Evolutionary conservation across 1,140 invertebrate species (phyloP).

Genomic region (Euwallacea similis): DNA sequence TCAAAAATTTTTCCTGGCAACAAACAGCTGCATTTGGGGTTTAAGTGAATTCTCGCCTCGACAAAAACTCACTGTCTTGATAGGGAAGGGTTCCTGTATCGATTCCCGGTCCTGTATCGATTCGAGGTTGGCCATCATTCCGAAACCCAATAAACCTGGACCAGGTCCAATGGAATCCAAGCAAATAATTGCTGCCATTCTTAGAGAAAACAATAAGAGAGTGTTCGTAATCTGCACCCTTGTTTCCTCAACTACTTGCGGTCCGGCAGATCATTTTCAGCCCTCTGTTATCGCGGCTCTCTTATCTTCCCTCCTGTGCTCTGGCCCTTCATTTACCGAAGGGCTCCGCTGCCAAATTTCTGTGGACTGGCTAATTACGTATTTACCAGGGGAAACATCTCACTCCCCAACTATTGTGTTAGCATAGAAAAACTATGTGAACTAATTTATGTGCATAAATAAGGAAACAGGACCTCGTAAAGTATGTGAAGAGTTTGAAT

Average conservation of each 20-base stretch:
- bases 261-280: constrained; percentile 44
- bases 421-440: not conserved
- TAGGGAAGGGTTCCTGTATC: not conserved
- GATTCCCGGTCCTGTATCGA: not conserved
- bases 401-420: not conserved
- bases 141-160: constrained; percentile 6
- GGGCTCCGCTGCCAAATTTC: constrained; percentile 19
- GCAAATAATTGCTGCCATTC: constrained; percentile 43
- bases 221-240: constrained; percentile 49
- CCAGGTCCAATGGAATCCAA: constrained; percentile 18
- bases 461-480: constrained; percentile 19
- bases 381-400: too few relatives aligned
- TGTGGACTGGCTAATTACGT: too few relatives aligned
- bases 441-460: constrained; percentile 34
- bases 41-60: too few relatives aligned
- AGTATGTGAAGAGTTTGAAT: constrained; percentile 32
- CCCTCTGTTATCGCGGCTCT: constrained; percentile 41
- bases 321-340: constrained; percentile 9
- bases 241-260: constrained; percentile 48
- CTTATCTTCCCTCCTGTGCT: constrained; percentile 18
- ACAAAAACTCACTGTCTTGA: not conserved
- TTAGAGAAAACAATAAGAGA: constrained; percentile 43
- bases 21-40: too few relatives aligned
- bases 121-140: not conserved
- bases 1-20: too few relatives aligned